Percentiles rank a stretch among this genome's conserved stretches.
These are phyloP conservation scores for Chiridota heheva DNA, from an alignment of 35 echinoderm and acorn worm genomes.

Conservation along the genomic window DNA sequence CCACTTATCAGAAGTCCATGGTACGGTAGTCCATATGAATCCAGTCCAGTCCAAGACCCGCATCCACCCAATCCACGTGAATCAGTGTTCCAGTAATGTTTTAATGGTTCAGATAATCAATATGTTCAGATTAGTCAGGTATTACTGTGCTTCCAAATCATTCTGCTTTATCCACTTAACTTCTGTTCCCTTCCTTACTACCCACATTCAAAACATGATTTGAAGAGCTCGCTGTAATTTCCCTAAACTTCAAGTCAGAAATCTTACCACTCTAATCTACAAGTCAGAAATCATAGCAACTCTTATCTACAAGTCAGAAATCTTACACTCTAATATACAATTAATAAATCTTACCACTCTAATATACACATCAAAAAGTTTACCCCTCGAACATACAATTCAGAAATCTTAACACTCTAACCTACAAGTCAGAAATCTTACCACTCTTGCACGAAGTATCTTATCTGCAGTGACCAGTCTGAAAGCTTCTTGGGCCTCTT, in stretches of 20 bases:
- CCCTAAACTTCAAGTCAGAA: no score
- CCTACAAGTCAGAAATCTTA: not conserved
- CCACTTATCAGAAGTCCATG: not conserved
- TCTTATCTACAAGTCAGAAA: not conserved
- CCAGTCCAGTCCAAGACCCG: not conserved
- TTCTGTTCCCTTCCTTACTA: no score
- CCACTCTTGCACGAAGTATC: constrained; percentile 38
- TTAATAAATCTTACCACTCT: not conserved
- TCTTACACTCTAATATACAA: not conserved
- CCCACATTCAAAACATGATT: no score
- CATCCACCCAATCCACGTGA: not conserved
- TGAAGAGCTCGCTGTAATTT: no score
- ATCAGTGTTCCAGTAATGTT: no score
- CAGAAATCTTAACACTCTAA: not conserved
- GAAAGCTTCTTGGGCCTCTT: constrained; percentile 42
- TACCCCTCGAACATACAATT: no score
- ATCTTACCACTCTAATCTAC: not conserved
- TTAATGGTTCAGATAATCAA: no score
- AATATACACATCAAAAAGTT: not conserved
- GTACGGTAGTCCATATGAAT: not conserved
- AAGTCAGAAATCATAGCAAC: not conserved
- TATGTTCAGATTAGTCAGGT: no score
- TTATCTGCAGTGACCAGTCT: constrained; percentile 28
- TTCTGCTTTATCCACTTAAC: no score
- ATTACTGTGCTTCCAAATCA: no score